Percentiles rank a stretch among this genome's conserved stretches.
Evolutionary conservation across 92 coral and sea anemone genomes (phyloP).

Genomic region (Scolanthus callimorphus): DNA sequence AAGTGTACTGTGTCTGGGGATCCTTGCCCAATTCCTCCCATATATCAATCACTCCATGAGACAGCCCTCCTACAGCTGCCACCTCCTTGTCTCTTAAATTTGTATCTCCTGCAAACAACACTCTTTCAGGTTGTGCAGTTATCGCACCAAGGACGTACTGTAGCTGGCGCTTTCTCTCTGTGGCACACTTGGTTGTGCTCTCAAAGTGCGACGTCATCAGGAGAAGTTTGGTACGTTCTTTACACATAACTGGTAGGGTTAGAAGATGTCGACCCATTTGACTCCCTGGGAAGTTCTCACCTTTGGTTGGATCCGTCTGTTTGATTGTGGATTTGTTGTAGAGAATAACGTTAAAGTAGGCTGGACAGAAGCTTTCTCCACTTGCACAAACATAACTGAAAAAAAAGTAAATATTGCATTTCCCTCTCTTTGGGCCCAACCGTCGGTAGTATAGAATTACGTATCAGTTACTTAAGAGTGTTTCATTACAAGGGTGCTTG

Average conservation of each 20-base stretch:
- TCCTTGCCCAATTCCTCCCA: conserved; percentile 84
- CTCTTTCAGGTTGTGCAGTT: conserved; percentile 36
- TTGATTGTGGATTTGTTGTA: conserved; percentile 55
- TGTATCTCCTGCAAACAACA: conserved; percentile 90
- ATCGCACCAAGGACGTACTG: conserved; percentile 44
- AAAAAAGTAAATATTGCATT: too few relatives aligned
- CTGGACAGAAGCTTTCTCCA: conserved; percentile 17
- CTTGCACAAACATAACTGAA: too few relatives aligned
- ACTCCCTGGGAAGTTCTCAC: conserved; percentile 39
- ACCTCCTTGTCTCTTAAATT: conserved; percentile 84
- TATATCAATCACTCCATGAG: conserved; percentile 48
- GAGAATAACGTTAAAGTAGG: conserved; percentile 75
- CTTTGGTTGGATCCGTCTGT: conserved; percentile 26
- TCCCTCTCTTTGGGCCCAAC: too few relatives aligned
- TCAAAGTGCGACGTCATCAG: conserved; percentile 96
- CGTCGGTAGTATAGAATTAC: too few relatives aligned
- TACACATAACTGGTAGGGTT: conserved; percentile 64
- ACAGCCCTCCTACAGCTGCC: conserved; percentile 59
- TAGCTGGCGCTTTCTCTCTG: conserved; percentile 75
- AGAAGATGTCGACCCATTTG: conserved; percentile 86
- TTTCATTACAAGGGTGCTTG: too few relatives aligned
- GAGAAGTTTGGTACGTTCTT: conserved; percentile 35
- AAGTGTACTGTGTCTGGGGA: conserved; percentile 62
- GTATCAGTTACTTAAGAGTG: too few relatives aligned
- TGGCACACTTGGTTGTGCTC: conserved; percentile 44